These are phyloP conservation scores for Cremastinae sp. DNA, from an alignment of 2,888 invertebrate genomes.

Conservation along the genomic window DNA sequence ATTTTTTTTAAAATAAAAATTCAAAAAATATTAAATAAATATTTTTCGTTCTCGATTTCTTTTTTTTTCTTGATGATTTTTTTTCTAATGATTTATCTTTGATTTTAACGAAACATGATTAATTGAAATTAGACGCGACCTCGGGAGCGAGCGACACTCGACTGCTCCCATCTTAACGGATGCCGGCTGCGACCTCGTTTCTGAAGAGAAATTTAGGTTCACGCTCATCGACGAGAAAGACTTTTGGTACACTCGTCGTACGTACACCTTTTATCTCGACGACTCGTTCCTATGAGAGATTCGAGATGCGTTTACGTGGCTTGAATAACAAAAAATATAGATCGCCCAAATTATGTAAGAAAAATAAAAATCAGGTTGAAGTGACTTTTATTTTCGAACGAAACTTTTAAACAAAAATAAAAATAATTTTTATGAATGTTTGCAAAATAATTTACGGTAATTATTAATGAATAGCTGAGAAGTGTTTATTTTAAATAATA, in stretches of 20 bases:
- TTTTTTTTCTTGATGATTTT: neutral
- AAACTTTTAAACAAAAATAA: too few relatives aligned
- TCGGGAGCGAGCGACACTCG: constrained; percentile 68
- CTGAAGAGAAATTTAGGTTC: constrained; percentile 75
- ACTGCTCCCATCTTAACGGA: constrained; percentile 72
- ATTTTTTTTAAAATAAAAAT: neutral
- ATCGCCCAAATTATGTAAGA: too few relatives aligned
- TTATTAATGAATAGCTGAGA: too few relatives aligned
- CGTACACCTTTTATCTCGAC: constrained; percentile 23
- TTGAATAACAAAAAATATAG: too few relatives aligned
- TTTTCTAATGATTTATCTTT: neutral
- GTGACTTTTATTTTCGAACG: too few relatives aligned
- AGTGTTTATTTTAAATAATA: too few relatives aligned
- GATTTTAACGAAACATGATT: constrained; percentile 33
- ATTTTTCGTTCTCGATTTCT: neutral
- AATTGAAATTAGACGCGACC: constrained; percentile 18
- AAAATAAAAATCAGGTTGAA: too few relatives aligned
- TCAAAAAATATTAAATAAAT: too few relatives aligned
- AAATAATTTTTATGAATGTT: too few relatives aligned
- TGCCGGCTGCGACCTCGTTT: constrained; percentile 73
- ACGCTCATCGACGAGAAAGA: constrained; percentile 32
- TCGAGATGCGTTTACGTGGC: too few relatives aligned
- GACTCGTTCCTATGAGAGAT: neutral
- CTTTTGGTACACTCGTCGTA: constrained; percentile 20
- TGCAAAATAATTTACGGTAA: too few relatives aligned